Conservation (phyloP, 2,888 invertebrate species). For the Ophion ellenae region DNA sequence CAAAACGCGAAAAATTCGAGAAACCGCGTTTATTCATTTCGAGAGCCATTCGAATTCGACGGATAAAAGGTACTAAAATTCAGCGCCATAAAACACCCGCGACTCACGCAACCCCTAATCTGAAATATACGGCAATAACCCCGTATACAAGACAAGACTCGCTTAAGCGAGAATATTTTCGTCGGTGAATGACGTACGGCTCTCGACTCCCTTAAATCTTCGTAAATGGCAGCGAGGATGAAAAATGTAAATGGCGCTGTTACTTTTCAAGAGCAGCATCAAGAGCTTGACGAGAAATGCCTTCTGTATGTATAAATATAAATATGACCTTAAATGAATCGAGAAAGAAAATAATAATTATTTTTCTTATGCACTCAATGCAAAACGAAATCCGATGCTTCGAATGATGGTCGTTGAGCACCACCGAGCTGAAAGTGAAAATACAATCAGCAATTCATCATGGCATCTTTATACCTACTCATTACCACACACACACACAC, state of each 20-base stretch:
- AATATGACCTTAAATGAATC: conserved; percentile 40
- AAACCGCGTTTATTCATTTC: too few species aligned
- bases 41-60: background rate
- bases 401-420: conserved; percentile 46
- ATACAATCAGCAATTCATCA: conserved; percentile 72
- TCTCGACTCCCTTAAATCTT: background rate
- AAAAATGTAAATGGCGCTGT: conserved; percentile 40
- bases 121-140: conserved; percentile 32
- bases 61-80: conserved; percentile 14
- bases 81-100: background rate
- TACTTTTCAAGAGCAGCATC: conserved; percentile 31
- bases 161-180: background rate
- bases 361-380: conserved; percentile 21
- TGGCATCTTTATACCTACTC: conserved; percentile 24
- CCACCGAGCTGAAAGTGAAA: conserved; percentile 51
- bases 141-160: background rate
- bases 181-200: conserved; percentile 18
- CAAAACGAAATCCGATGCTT: conserved; percentile 19
- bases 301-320: background rate
- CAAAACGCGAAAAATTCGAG: too few species aligned
- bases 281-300: background rate
- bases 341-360: conserved; percentile 33
- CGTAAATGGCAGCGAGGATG: background rate
- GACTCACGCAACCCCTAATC: background rate
- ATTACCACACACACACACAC: conserved; percentile 4